These are phyloP conservation scores for Pandemis corylana DNA, from an alignment of 2,888 invertebrate species.

Conservation along the genomic window DNA sequence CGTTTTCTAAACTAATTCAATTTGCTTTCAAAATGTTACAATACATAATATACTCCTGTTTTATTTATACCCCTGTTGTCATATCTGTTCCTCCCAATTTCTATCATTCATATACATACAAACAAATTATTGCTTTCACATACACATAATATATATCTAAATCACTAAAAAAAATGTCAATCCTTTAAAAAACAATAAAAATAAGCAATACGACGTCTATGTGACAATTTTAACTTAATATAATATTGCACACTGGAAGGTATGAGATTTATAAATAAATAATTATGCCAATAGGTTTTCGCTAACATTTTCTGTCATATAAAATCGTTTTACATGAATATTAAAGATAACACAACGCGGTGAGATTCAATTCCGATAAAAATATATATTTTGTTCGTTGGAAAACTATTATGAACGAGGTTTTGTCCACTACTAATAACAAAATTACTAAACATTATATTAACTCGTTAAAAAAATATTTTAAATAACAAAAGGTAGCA, in stretches of 20 bases:
- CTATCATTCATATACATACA: not conserved
- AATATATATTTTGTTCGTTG: constrained; percentile 32
- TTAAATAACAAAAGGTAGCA: not conserved
- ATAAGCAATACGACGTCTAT: not conserved
- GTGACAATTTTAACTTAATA: constrained; percentile 15
- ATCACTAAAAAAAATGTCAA: not conserved
- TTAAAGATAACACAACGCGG: constrained; percentile 34
- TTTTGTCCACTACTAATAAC: constrained; percentile 18
- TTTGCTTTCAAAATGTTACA: too few species aligned
- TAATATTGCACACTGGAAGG: constrained; percentile 39
- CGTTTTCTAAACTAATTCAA: too few species aligned
- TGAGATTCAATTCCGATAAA: constrained; percentile 33
- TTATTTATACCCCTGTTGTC: too few species aligned
- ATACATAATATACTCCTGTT: too few species aligned
- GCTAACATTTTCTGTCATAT: not conserved
- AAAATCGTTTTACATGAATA: constrained; percentile 7
- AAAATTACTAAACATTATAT: too few species aligned
- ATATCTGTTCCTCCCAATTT: too few species aligned
- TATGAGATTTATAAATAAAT: constrained; percentile 14
- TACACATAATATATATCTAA: not conserved
- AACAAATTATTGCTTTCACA: not conserved
- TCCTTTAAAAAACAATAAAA: not conserved
- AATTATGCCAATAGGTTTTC: not conserved
- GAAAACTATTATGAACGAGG: constrained; percentile 28
- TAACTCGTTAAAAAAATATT: too few species aligned